These are phyloP conservation scores for Burhinus bistriatus DNA, from an alignment of 2,113 vertebrate species.

Conservation along the genomic window DNA sequence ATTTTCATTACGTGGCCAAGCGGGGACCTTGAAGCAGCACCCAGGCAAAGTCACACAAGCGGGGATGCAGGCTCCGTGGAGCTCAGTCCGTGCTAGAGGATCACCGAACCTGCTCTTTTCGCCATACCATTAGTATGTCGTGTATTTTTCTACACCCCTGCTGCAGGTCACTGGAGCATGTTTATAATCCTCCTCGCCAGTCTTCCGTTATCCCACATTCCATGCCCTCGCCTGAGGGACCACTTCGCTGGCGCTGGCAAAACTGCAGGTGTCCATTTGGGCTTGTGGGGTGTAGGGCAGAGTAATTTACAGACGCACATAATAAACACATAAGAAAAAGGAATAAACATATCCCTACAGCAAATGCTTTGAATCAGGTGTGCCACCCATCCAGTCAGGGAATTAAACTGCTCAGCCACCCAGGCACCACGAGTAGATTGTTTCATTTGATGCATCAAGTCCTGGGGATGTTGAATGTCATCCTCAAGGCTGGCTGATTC, in stretches of 20 bases:
- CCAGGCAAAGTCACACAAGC: not conserved
- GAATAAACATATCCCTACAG: not conserved
- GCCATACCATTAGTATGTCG: no score
- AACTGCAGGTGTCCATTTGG: not conserved
- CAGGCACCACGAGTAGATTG: not conserved
- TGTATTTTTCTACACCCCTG: not conserved
- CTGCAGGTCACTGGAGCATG: not conserved
- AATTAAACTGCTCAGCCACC: not conserved
- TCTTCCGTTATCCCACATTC: not conserved
- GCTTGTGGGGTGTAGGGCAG: not conserved
- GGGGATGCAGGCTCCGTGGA: not conserved
- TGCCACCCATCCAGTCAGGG: not conserved
- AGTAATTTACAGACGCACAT: not conserved
- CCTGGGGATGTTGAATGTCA: not conserved
- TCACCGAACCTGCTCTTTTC: not conserved
- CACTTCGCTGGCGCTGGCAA: not conserved
- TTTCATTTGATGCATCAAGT: not conserved
- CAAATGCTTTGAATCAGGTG: not conserved
- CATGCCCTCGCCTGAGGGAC: fast-evolving
- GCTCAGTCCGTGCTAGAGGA: not conserved
- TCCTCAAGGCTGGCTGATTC: not conserved
- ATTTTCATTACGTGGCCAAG: not conserved
- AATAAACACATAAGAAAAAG: not conserved
- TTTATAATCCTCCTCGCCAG: not conserved
- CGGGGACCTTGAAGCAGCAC: fast-evolving